Evolutionary conservation across 2,113 vertebrate genomes (phyloP).

Genomic region (Cebus imitator): DNA sequence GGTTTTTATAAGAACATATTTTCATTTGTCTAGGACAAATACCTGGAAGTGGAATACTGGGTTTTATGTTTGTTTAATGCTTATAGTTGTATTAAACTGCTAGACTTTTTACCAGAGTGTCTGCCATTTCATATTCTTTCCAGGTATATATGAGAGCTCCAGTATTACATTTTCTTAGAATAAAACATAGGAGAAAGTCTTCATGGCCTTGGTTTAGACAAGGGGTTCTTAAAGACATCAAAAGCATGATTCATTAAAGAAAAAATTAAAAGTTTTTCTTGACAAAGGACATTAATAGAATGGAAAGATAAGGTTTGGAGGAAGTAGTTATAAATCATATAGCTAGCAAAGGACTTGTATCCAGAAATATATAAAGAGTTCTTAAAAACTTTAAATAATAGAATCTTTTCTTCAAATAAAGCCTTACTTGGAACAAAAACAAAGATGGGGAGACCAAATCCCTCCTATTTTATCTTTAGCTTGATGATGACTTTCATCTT

Average conservation of each 20-base stretch:
- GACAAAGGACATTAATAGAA: neutral
- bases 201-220: neutral
- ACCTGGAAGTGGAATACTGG: neutral
- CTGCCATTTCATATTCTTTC: neutral
- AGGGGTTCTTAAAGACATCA: neutral
- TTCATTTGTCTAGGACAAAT: conserved; percentile 9
- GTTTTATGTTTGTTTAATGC: conserved; percentile 13
- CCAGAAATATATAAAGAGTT: neutral
- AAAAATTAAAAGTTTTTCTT: neutral
- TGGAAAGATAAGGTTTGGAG: neutral
- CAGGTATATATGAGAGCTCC: neutral
- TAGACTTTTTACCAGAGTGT: neutral
- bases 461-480: neutral
- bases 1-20: conserved; percentile 21
- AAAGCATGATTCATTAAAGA: neutral
- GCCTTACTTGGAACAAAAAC: neutral
- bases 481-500: neutral
- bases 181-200: neutral
- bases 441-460: neutral
- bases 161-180: neutral
- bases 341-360: neutral
- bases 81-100: neutral
- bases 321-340: neutral
- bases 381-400: neutral
- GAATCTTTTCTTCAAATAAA: conserved; percentile 19